Percentiles rank a stretch among this genome's conserved stretches.
Evolutionary conservation across 2,113 vertebrate species (phyloP).

Genomic region (Catharus bicknelli): DNA sequence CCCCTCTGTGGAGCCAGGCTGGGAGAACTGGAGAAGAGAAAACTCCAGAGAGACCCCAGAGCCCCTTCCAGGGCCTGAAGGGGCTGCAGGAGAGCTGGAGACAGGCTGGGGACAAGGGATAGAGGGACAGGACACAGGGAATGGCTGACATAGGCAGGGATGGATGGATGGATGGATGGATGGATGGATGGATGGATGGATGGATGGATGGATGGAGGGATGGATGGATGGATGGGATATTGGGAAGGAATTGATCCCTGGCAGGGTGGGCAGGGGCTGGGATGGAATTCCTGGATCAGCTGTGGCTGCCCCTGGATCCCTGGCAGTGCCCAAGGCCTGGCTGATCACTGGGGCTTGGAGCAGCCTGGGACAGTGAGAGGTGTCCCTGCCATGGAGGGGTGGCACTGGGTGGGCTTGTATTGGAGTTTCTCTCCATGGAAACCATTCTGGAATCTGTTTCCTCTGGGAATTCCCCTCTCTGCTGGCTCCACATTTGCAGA

Average conservation of each 20-base stretch:
- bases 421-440: not conserved
- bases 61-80: not conserved
- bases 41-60: not conserved
- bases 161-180: not conserved
- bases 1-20: not conserved
- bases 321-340: not conserved
- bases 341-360: not conserved
- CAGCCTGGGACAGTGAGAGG: not conserved
- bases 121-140: not conserved
- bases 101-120: too few relatives aligned
- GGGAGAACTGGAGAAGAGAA: not conserved
- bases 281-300: not conserved
- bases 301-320: not conserved
- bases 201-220: too few relatives aligned
- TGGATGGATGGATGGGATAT: accelerated
- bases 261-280: not conserved
- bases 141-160: not conserved
- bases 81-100: not conserved
- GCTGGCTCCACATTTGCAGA: not conserved
- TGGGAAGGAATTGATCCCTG: not conserved
- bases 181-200: not conserved
- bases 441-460: not conserved
- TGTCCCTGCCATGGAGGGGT: not conserved
- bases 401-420: not conserved
- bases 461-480: not conserved